Percentiles rank a stretch among this genome's conserved stretches.
Evolutionary conservation across 2,113 vertebrate genomes (phyloP).

Genomic region (Ia io): DNA sequence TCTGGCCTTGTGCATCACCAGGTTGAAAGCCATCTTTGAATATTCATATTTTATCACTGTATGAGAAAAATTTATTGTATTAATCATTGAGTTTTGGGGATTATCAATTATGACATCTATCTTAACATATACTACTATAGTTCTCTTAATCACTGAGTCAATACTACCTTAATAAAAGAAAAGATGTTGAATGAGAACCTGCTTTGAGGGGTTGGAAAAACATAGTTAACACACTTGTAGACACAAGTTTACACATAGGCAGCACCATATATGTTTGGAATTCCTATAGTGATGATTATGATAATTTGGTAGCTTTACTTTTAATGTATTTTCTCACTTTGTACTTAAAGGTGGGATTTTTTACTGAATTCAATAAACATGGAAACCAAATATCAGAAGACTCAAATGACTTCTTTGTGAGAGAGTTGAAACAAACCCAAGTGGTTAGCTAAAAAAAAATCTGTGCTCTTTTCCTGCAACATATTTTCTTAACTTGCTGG

Average conservation of each 20-base stretch:
- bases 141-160: background rate
- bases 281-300: background rate
- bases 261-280: background rate
- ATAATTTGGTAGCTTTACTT: background rate
- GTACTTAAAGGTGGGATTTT: background rate
- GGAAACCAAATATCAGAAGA: background rate
- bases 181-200: background rate
- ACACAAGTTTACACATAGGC: background rate
- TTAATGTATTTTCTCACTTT: background rate
- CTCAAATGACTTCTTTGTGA: background rate
- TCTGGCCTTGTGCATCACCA: background rate
- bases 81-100: background rate
- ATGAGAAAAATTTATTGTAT: background rate
- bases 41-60: background rate
- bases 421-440: background rate
- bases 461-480: background rate
- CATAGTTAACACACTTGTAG: background rate
- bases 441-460: background rate
- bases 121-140: background rate
- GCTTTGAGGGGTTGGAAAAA: background rate
- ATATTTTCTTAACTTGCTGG: background rate
- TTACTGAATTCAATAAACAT: background rate
- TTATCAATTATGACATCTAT: background rate
- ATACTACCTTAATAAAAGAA: background rate
- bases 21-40: background rate